phyloP scores from a whole-genome alignment of 2,888 invertebrate genomes.

The Camponotus fellah region DNA sequence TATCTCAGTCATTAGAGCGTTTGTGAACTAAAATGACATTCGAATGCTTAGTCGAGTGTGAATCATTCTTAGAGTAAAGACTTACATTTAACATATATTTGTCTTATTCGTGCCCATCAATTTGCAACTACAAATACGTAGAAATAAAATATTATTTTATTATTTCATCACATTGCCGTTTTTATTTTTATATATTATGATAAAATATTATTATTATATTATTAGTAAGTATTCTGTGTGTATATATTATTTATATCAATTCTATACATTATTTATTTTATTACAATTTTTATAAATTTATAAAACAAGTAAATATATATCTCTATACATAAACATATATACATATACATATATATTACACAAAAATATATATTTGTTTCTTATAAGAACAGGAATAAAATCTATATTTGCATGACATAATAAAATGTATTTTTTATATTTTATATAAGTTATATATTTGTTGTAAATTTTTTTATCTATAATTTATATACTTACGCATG shows the following conservation, averaged over 20 bases:
- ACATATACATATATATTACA: too few species aligned
- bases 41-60: not conserved
- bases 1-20: not conserved
- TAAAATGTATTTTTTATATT: not conserved
- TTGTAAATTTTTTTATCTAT: not conserved
- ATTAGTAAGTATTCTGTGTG: not conserved
- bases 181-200: not conserved
- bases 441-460: not conserved
- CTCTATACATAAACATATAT: too few species aligned
- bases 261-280: not conserved
- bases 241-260: not conserved
- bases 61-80: not conserved
- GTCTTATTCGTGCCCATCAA: not conserved
- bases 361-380: too few species aligned
- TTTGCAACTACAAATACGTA: not conserved
- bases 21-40: not conserved
- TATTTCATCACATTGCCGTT: not conserved
- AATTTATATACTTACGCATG: conserved; percentile 4
- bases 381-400: too few species aligned
- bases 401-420: too few species aligned
- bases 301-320: too few species aligned
- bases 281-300: too few species aligned
- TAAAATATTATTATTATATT: not conserved
- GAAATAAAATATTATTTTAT: conserved; percentile 2
- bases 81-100: not conserved